These are phyloP conservation scores for Heliconius nattereri DNA, from an alignment of 1,140 invertebrate genomes.

Conservation along the genomic window DNA sequence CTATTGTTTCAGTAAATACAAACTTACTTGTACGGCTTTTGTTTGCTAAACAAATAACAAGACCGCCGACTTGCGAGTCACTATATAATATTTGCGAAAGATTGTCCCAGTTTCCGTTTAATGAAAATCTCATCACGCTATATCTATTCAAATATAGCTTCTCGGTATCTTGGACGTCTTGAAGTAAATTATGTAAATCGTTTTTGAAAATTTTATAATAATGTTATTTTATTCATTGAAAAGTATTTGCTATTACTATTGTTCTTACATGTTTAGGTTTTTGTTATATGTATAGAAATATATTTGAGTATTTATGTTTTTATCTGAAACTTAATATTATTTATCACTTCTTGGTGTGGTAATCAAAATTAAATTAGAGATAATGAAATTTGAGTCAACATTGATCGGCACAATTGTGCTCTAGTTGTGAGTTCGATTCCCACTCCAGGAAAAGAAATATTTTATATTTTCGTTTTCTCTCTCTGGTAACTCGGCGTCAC, in stretches of 20 bases:
- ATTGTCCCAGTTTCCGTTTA: not conserved
- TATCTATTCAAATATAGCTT: not conserved
- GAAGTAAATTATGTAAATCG: not conserved
- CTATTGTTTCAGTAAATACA: constrained; percentile 10
- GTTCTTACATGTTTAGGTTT: not conserved
- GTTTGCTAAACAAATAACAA: constrained; percentile 13
- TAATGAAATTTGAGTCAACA: too few relatives aligned
- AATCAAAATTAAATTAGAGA: too few relatives aligned
- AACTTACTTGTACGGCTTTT: constrained; percentile 11
- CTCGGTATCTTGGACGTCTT: not conserved
- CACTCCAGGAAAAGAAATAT: too few relatives aligned
- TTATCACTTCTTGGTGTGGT: too few relatives aligned
- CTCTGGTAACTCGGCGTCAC: too few relatives aligned
- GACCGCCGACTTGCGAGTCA: not conserved
- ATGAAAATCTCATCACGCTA: not conserved
- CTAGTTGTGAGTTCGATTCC: too few relatives aligned
- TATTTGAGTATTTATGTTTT: too few relatives aligned
- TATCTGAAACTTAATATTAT: too few relatives aligned
- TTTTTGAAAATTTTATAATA: not conserved
- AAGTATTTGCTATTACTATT: not conserved
- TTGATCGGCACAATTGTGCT: too few relatives aligned
- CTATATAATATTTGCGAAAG: constrained; percentile 3
- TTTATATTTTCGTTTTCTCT: too few relatives aligned
- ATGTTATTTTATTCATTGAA: not conserved
- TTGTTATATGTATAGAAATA: not conserved